Percentiles rank a stretch among this genome's conserved stretches.
phyloP scores from a whole-genome alignment of 2,113 vertebrate species.

The human (Homo sapiens) region DNA sequence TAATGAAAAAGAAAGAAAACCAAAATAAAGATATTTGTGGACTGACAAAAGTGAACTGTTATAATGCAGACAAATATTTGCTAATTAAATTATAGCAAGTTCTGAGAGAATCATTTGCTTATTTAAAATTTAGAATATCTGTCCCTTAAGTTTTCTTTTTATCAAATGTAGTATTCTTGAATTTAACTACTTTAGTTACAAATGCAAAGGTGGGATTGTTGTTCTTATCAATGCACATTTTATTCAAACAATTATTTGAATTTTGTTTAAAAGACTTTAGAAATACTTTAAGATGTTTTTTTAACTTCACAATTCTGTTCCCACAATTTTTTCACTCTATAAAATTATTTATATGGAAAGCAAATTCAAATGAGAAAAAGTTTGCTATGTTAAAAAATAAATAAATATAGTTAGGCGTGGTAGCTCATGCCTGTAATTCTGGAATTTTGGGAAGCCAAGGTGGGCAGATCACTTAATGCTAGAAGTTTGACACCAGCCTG shows the following conservation, averaged over 20 bases:
- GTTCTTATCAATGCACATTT: neutral
- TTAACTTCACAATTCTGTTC: slow-evolving; percentile 30
- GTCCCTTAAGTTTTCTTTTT: slow-evolving; percentile 4
- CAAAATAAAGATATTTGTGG: neutral
- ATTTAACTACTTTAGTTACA: slow-evolving; percentile 7
- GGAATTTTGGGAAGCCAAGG: too few species aligned
- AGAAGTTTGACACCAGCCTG: too few species aligned
- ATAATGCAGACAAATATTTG: neutral
- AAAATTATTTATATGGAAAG: slow-evolving; percentile 19
- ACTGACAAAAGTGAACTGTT: neutral
- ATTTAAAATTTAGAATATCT: slow-evolving; percentile 33
- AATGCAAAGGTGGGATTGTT: neutral
- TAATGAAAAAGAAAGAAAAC: slow-evolving; percentile 66
- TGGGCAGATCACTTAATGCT: too few species aligned
- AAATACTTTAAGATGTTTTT: neutral
- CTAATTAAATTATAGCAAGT: neutral
- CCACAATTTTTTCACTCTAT: slow-evolving; percentile 29
- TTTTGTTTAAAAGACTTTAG: slow-evolving; percentile 27
- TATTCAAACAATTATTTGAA: neutral
- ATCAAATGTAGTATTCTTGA: neutral
- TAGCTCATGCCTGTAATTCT: too few species aligned
- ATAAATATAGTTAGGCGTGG: too few species aligned
- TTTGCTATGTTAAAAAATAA: neutral
- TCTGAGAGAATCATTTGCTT: slow-evolving; percentile 18
- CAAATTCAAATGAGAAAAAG: slow-evolving; percentile 15